These are phyloP conservation scores for Drosophila cardini DNA, from an alignment of 1,140 invertebrate species.

Conservation along the genomic window DNA sequence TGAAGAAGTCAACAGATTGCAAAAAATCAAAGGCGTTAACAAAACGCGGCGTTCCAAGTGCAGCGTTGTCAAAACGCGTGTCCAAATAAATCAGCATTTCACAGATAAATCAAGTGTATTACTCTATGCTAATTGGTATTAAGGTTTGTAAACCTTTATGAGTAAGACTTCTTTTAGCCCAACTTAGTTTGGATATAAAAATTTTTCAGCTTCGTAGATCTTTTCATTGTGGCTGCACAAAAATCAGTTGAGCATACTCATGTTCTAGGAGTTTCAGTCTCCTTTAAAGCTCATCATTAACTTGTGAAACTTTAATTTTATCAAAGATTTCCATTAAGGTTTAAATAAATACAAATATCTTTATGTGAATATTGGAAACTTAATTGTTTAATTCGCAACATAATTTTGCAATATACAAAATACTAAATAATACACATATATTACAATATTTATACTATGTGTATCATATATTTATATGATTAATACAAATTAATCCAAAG, in stretches of 20 bases:
- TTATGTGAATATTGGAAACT: conserved; percentile 47
- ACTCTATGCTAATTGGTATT: background rate
- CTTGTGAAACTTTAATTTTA: too few species aligned
- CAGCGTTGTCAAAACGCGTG: background rate
- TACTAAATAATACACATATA: conserved; percentile 60
- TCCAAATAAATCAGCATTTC: conserved; percentile 9
- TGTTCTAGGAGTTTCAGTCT: too few species aligned
- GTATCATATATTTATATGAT: conserved; percentile 28
- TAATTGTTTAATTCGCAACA: conserved; percentile 67
- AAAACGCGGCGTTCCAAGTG: background rate
- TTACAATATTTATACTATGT: conserved; percentile 47
- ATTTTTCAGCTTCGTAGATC: too few species aligned
- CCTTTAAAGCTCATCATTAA: too few species aligned
- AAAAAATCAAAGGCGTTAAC: conserved; percentile 15
- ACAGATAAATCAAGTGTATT: background rate
- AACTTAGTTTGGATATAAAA: too few species aligned
- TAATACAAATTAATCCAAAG: conserved; percentile 24
- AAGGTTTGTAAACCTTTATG: background rate
- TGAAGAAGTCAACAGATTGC: conserved; percentile 2
- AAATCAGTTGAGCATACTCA: too few species aligned
- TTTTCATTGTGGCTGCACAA: too few species aligned
- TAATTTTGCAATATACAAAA: conserved; percentile 63
- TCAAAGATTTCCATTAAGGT: background rate
- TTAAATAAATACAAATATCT: background rate
- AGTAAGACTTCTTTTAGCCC: too few species aligned